Base-by-base conservation (phyloP, 2,888 invertebrate species). In the Odontocerum albicorne region DNA sequence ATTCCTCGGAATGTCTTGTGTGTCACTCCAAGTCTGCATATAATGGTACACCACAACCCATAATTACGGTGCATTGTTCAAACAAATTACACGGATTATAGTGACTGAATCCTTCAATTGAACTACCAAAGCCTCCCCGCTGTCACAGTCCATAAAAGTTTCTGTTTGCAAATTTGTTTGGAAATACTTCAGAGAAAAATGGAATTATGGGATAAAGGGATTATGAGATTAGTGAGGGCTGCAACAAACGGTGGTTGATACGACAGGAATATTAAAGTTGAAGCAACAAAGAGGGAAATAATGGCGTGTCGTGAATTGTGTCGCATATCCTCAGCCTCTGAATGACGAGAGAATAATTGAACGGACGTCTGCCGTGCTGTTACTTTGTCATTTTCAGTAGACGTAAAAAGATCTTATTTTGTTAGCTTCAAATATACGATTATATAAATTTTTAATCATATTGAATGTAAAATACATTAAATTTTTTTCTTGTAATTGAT, bases 91-190 rank as follows among this genome's bases (percentile, higher is more conserved):
- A 57, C 35, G 54, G 50, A 46, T 55, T 51, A 51, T 40, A 10
- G 32, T 39, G 35, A 36, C 17, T n/a, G 15, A 4, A 38, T 13
- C 22, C 21, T 13, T 21, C 17, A 21, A 33, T 40, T 32, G 39
- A 38, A 38, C 32, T 38, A 21, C 20, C 15, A 21, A 38, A 45
- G 39, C 10, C 32, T 22, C 43, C 51, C 53, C 36, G 60, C 51
- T 57, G 49, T 53, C 53, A 56, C 27, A 33, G 38, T 33, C 33
- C 10, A 55, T 55, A 32, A 49, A 54, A 42, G 38, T 43, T 22
- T 31, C n/a, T 60, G 57, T 60, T 60, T 60, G 60, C 53, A 47
- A 57, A 54, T 60, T 55, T 60, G 60, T 60, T 60, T 60, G 57
- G 52, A 55, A 60, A 60, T 57, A 60, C 60, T 60, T 43, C 44